phyloP scores from a whole-genome alignment of 2,113 vertebrate species.

The Actenoides hombroni region DNA sequence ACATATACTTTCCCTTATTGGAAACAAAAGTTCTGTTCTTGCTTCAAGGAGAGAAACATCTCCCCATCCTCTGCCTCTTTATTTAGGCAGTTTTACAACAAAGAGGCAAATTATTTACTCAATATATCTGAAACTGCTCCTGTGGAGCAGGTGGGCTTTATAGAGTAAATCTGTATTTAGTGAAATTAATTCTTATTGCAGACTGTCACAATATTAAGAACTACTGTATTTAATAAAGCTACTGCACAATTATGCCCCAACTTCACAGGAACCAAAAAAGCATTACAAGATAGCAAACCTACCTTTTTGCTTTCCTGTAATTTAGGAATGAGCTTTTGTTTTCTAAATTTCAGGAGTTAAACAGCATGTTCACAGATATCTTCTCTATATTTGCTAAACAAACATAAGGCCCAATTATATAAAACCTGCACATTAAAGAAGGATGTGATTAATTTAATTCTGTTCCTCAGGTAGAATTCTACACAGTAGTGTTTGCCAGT shows the following conservation, averaged over 20 bases:
- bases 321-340: background rate
- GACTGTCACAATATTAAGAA: conserved; percentile 41
- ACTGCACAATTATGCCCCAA: conserved; percentile 35
- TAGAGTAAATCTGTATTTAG: background rate
- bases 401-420: background rate
- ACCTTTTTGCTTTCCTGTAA: conserved; percentile 5
- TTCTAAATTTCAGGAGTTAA: background rate
- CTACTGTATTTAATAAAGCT: conserved; percentile 54
- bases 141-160: background rate
- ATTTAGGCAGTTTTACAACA: conserved; percentile 54
- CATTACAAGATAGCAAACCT: conserved; percentile 56
- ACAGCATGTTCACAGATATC: background rate
- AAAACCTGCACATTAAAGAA: background rate
- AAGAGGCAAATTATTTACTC: conserved; percentile 57
- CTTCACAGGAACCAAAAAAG: conserved; percentile 47
- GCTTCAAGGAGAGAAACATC: conserved; percentile 37
- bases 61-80: background rate
- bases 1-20: background rate
- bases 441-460: background rate
- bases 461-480: background rate
- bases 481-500: conserved; percentile 65
- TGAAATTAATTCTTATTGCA: conserved; percentile 53
- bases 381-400: conserved; percentile 18
- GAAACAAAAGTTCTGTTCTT: conserved; percentile 28
- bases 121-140: conserved; percentile 44